Conservation (phyloP, 2,113 vertebrate species). For the Colossoma macropomum region DNA sequence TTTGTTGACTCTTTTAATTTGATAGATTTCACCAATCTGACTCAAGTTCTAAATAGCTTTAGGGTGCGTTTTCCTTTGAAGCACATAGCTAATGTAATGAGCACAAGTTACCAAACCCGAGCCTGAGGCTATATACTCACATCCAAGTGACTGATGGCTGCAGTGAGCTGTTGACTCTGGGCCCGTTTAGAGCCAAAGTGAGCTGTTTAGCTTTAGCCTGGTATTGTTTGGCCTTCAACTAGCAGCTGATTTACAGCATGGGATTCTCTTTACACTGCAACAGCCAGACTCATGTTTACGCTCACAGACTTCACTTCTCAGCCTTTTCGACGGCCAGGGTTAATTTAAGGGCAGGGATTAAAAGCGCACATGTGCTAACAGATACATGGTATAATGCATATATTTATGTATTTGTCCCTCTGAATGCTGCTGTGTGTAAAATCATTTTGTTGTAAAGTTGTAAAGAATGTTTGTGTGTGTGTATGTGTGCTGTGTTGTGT, state of each 20-base stretch:
- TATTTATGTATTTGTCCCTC: background rate
- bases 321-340: constrained; percentile 56
- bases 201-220: constrained; percentile 67
- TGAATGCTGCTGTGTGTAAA: background rate
- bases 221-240: constrained; percentile 69
- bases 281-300: constrained; percentile 70
- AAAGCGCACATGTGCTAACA: constrained; percentile 56
- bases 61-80: background rate
- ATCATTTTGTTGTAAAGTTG: background rate
- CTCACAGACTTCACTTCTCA: constrained; percentile 61
- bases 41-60: background rate
- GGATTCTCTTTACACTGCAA: constrained; percentile 54
- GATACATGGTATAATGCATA: constrained; percentile 35
- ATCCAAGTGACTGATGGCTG: constrained; percentile 12
- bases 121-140: background rate
- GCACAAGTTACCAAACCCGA: background rate
- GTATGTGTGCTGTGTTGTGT: constrained; percentile 10
- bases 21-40: background rate
- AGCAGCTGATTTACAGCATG: constrained; percentile 57
- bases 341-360: constrained; percentile 52
- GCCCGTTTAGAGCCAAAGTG: constrained; percentile 50
- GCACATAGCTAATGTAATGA: background rate
- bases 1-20: background rate
- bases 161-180: constrained; percentile 55
- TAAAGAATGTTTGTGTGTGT: background rate